Percentiles rank a stretch among this genome's conserved stretches.
phyloP scores from a whole-genome alignment of 2,797 vertebrate genomes.

The Esox masquinongy region DNA sequence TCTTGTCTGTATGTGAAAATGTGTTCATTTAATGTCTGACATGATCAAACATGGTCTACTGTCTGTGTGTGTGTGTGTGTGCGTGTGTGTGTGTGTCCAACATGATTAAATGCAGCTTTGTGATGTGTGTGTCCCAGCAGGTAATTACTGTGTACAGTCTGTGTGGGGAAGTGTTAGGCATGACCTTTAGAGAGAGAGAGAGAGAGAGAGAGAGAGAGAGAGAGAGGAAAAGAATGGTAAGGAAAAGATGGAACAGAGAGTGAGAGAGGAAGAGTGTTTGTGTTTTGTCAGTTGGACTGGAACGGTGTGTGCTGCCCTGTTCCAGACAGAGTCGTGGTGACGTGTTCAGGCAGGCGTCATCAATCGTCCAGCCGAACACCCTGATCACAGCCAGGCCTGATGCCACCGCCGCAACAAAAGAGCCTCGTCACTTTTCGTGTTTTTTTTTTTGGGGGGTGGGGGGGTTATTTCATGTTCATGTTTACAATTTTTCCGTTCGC shows the following conservation, averaged over 20 bases:
- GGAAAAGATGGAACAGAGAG: background rate
- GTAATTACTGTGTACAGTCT: conserved; percentile 35
- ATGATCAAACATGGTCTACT: background rate
- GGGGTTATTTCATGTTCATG: too few species aligned
- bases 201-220: conserved; percentile 18
- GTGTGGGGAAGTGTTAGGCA: conserved; percentile 37
- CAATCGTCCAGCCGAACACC: conserved; percentile 46
- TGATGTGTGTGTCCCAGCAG: conserved; percentile 30
- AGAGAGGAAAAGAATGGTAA: background rate
- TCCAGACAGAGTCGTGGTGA: conserved; percentile 33
- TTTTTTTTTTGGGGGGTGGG: too few species aligned
- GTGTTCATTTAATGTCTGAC: background rate
- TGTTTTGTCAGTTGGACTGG: conserved; percentile 46
- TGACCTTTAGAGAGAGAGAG: conserved; percentile 24
- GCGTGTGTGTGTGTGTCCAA: background rate
- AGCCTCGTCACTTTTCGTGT: too few species aligned
- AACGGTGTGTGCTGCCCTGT: conserved; percentile 57
- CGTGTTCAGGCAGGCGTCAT: conserved; percentile 38
- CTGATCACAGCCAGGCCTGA: conserved; percentile 33
- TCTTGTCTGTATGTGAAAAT: background rate
- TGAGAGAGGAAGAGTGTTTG: conserved; percentile 37
- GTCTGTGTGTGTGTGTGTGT: background rate
- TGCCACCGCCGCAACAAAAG: too few species aligned
- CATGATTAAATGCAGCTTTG: conserved; percentile 24
- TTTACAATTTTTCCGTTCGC: too few species aligned